These are phyloP conservation scores for Cettia cetti DNA, from an alignment of 2,113 vertebrate species.

Conservation along the genomic window DNA sequence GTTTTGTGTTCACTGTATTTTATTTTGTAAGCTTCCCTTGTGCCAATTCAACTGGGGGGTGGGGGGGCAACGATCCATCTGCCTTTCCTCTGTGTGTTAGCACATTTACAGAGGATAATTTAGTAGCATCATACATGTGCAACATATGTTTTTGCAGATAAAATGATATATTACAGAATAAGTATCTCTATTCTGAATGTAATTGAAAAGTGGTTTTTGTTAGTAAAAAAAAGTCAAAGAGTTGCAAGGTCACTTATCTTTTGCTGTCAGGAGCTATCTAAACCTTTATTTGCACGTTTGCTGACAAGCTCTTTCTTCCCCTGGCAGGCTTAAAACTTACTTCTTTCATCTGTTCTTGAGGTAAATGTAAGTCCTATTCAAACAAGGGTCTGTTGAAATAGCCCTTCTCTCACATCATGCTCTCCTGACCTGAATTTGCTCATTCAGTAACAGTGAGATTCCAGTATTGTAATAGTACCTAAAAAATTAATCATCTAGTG, in stretches of 20 bases:
- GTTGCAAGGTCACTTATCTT: background rate
- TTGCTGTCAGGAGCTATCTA: background rate
- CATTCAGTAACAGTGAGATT: background rate
- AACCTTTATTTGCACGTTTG: background rate
- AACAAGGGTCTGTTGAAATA: slow-evolving; percentile 1
- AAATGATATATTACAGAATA: background rate
- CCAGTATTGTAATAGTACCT: background rate
- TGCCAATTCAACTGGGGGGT: fast-evolving
- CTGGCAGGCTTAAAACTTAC: background rate
- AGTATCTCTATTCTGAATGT: background rate
- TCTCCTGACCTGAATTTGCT: background rate
- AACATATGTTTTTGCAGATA: background rate
- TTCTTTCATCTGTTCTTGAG: background rate
- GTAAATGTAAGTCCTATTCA: background rate
- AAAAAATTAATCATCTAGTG: background rate
- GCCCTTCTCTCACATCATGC: background rate
- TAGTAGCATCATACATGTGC: background rate
- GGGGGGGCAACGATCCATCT: fast-evolving
- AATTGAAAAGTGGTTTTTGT: background rate
- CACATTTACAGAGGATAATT: background rate
- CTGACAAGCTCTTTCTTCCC: background rate
- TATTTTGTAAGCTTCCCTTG: background rate
- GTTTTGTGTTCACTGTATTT: background rate
- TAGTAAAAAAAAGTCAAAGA: background rate
- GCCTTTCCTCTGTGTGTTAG: background rate